Base-by-base conservation (phyloP, 2,113 vertebrate genomes). In the Rhinolophus sinicus region DNA sequence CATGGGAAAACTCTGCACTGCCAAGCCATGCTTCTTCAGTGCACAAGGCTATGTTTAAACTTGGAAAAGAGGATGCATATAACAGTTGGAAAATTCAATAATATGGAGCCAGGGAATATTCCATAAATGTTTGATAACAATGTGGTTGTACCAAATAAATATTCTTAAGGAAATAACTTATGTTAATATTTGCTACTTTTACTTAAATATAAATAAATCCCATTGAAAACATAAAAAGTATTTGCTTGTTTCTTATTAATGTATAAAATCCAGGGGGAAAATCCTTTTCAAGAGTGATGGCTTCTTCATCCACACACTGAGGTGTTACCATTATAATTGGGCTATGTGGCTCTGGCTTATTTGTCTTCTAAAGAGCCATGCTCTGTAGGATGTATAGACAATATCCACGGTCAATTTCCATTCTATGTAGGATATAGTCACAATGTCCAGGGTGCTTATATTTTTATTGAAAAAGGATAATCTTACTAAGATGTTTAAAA, bases 171-270 rank as follows among this genome's bases (percentile, higher is more conserved):
- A 95, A 95, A 92, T 69, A 69, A 89, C 28, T 88, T 91, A 60
- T 82, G 83, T 96, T 89, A 91, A 93, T 38, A 89, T 97, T 98
- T 97, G 69, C 86, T 96, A 97, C 93, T 97, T 97, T 95, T 95
- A 96, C 81, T 82, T 96, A 97, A 93, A 77, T 56, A 85, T 73
- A 95, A 97, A 95, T 94, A 96, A 97, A 95, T 88, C 44, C 47
- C 92, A 89, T 83, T 88, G 44, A 95, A 97, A 96, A 91, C 28
- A 94, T 72, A 70, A 91, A 95, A 83, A 38, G 4, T 3, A 22
- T 73, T 93, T 95, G 85, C 54, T 93, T 94, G 14, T 88, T 95
- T 95, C 35, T 91, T 84, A 52, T 73, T 91, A 94, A 77, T 69
- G 6, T 72, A 47, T 70, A 92, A 69, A 93, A 76, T 35, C 78